Evolutionary conservation across 2,888 invertebrate genomes (phyloP), one percentile per base, ranked within the genome.

Genomic region (Xestia sexstrigata): DNA sequence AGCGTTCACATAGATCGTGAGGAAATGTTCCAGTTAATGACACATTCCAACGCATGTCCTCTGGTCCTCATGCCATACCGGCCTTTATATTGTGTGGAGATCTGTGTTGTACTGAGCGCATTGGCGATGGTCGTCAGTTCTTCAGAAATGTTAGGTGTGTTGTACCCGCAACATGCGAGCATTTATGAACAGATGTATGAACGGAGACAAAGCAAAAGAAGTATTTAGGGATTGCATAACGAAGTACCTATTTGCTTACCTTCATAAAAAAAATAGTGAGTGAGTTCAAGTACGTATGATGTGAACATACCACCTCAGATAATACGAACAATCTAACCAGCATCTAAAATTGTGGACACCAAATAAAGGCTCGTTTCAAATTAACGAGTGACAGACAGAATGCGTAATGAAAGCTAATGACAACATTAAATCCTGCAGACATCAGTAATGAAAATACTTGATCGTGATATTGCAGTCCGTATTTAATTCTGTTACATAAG

Each of bases 21-120:
- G 65, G 74, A 75, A 80, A 83, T 55, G 76, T 69, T 76, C 30
- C n/a, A 63, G 68, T 63, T 83, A 86, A 80, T 88, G 78, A 72
- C 45, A 86, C 69, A 86, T 88, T 77, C 88, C 78, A 67, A 63
- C 67, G 69, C 63, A 58, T 69, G 55, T 35, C 49, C 68, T 78
- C 63, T 49, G 66, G 55, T 35, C 49, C 68, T 78, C 71, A 67
- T 75, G 58, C 2, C 45, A 74, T 45, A 65, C 23, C 49, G 3
- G 35, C 23, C 15, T 67, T 23, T 35, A 30, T 69, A 82, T 52
- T 69, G n/a, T 42, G 81, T 35, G 52, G n/a, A 30, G 20, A n/a
- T n/a, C n/a, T n/a, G n/a, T n/a, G n/a, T n/a, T n/a, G n/a, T n/a
- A n/a, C 1, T 60, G 3, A 30, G 6, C 2, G 30, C 17, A 17